Evolutionary conservation across 2,888 invertebrate species (phyloP).

Genomic region (Pammene fasciana): DNA sequence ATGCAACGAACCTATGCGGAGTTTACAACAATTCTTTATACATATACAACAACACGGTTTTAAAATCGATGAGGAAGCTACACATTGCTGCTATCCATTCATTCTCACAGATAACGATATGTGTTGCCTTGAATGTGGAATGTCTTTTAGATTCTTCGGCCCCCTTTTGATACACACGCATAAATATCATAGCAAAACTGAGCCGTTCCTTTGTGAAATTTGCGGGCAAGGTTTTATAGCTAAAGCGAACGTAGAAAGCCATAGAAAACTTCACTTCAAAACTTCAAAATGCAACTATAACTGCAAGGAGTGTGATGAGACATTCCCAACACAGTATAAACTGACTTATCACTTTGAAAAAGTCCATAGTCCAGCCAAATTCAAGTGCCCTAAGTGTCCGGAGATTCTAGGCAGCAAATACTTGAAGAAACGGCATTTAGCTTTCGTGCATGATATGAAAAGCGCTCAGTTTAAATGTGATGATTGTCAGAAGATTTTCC

Average conservation of each 20-base stretch:
- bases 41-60: conserved; percentile 53
- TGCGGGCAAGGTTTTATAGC: conserved; percentile 69
- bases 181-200: conserved; percentile 55
- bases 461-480: conserved; percentile 65
- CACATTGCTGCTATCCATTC: conserved; percentile 51
- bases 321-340: conserved; percentile 52
- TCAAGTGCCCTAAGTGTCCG: conserved; percentile 66
- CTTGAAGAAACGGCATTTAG: conserved; percentile 65
- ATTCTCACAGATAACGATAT: conserved; percentile 57
- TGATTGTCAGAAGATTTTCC: conserved; percentile 61
- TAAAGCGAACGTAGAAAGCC: conserved; percentile 59
- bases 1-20: conserved; percentile 50
- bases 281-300: conserved; percentile 47
- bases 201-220: conserved; percentile 58
- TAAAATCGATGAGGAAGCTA: conserved; percentile 45
- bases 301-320: conserved; percentile 45
- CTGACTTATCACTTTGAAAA: conserved; percentile 50
- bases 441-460: conserved; percentile 65
- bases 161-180: conserved; percentile 57
- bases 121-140: conserved; percentile 58
- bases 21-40: conserved; percentile 52
- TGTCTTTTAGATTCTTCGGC: conserved; percentile 60
- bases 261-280: conserved; percentile 59
- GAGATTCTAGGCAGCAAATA: conserved; percentile 61
- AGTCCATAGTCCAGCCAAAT: conserved; percentile 27